Base-by-base conservation (phyloP, 2,797 vertebrate species). In the Fistularia tabacaria region DNA sequence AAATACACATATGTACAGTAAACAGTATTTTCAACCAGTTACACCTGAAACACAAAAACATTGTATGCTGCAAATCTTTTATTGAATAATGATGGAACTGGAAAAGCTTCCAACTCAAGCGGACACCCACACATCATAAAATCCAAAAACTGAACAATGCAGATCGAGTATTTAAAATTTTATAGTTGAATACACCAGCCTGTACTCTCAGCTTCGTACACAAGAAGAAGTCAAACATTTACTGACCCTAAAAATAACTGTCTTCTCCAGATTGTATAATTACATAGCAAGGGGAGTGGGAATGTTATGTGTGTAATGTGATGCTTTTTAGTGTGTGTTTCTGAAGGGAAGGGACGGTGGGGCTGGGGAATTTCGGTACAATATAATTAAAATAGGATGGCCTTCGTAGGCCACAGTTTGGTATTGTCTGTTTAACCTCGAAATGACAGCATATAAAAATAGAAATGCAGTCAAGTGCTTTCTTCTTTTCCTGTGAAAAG, bases 321-420 rank as follows among this genome's bases (percentile, higher is more conserved):
- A 89, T 85, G 82, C 88, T 76, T 57, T 71, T 77, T 71, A 81
- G 75, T 84, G 82, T 82, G 80, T 89, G 84, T 88, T 83, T 90
- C 83, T 84, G 64, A 81, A 87, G 84, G 87, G 81, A 89, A 86
- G 87, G 86, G 89, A 77, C 88, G 89, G 83, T 60, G 83, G 74
- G 81, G 75, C 62, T 80, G 82, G 82, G 44, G 82, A 67, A 68
- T 50, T 74, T 69, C 73, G 80, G 79, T 82, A 84, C 85, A 80
- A 79, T 88, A 86, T 85, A 86, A 90, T 90, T 89, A 87, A 89
- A 90, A 87, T 84, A 86, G 78, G 85, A 84, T 82, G 85, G 86
- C 78, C 80, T 71, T 82, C 65, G 49, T 64, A 69, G 71, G 74
- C 64, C 79, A 80, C 70, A 60, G 71, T 81, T 79, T 89, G 83